A percentile compares a stretch with the other conserved stretches of the same genome.
These are phyloP conservation scores for Gallinago nigripennis DNA, from an alignment of 2,797 vertebrate genomes.

Conservation along the genomic window DNA sequence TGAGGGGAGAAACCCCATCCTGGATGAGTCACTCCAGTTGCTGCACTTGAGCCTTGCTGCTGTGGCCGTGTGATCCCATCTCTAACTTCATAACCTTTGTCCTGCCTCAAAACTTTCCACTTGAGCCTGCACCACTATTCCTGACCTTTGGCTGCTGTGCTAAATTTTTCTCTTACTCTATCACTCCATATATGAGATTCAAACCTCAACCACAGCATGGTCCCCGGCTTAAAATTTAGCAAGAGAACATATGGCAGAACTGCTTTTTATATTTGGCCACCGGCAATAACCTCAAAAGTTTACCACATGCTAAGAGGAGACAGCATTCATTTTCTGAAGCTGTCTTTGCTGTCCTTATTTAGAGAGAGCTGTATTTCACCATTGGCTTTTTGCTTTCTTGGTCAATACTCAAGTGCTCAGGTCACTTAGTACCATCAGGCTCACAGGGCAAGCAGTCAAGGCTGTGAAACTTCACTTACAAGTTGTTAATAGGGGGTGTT, in stretches of 20 bases:
- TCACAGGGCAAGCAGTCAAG: fast-evolving
- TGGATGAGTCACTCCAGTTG: not conserved
- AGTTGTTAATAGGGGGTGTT: not conserved
- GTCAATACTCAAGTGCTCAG: not conserved
- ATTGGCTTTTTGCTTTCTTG: not conserved
- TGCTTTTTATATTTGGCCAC: slow-evolving; percentile 20
- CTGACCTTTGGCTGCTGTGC: not conserved
- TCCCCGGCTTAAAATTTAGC: not conserved
- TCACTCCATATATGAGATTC: slow-evolving; percentile 28
- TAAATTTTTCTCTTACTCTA: slow-evolving; percentile 41
- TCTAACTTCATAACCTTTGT: not conserved
- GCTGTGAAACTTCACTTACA: not conserved
- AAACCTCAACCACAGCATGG: slow-evolving; percentile 24
- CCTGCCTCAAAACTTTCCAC: not conserved
- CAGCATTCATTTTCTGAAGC: not conserved
- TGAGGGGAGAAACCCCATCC: not conserved
- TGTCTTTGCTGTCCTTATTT: not conserved
- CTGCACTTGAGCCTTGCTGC: not conserved
- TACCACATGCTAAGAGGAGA: slow-evolving; percentile 10
- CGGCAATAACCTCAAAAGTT: slow-evolving; percentile 14
- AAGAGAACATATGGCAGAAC: not conserved
- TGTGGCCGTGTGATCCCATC: not conserved
- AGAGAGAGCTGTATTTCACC: not conserved
- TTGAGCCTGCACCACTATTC: not conserved
- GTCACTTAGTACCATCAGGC: not conserved